Base-by-base conservation (phyloP, 2,797 vertebrate species). In the Enteromius paludinosus region DNA sequence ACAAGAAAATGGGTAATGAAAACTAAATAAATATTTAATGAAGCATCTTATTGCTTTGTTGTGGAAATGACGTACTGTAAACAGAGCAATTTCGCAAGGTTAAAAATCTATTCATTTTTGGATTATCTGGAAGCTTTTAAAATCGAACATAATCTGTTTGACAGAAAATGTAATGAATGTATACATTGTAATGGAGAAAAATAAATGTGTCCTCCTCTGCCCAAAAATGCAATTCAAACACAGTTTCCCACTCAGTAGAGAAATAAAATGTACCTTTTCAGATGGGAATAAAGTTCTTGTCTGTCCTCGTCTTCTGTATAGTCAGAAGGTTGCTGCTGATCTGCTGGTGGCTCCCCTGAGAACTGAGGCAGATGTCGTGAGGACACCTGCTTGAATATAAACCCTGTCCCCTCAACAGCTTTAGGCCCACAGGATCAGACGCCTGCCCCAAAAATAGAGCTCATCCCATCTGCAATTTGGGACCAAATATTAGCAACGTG, bases 281-380 rank as follows among this genome's bases (percentile, higher is more conserved):
- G 30, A 73, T 81, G 87, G 77, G 84, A 89, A 86, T 84, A 6
- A 82, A 85, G 54, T 86, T 88, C 87, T 88, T 87, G 83, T 92
- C 90, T 89, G 85, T 81, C 86, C 74, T 59, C 28, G 81, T 87
- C 65, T 64, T 80, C 66, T 86, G 15, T 43, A 89, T 88, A 86
- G 91, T 92, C 83, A 88, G 86, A 81, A 49, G 87, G 88, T 78
- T 83, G 90, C 88, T 90, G 90, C 88, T 89, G 87, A 87, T 64
- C 90, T 90, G 89, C 89, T 92, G 88, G 89, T 91, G 89, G 87
- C 92, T 91, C 91, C 90, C 89, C 85, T 90, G 91, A 89, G 92
- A 93, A 92, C 88, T 91, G 88, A 91, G 89, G 89, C 92, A 94
- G 92, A 94, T 94, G 91, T 92, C 92, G 89, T 84, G 82, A 86